Base-by-base conservation (phyloP, 2,797 vertebrate genomes). In the Strix occidentalis region DNA sequence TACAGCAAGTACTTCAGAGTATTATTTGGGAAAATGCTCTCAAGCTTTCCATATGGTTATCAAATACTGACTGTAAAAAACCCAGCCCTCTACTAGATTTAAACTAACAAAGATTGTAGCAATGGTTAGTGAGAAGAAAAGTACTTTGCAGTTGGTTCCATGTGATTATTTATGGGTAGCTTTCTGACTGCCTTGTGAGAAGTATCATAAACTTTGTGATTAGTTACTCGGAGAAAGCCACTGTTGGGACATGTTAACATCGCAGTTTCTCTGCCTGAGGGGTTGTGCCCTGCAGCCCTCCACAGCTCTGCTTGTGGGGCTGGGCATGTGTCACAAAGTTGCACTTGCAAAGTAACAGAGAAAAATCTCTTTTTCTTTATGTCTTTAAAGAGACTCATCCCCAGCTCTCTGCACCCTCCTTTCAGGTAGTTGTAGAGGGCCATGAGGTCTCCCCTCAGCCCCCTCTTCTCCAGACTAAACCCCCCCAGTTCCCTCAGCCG, bases 181-280 rank as follows among this genome's bases (percentile, higher is more conserved):
- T 86, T 84, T 81, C 51, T 72, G 92, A 54, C 33, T 0, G 0
- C 39, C n/a, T 71, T 11, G 25, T 65, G 3, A 84, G 45, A 53
- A 79, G 33, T 9, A 5, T 21, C 82, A 58, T 74, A 31, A 87
- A 58, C 13, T 65, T 9, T 28, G 66, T 37, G 58, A 26, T 60
- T 28, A 56, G 79, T 91, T 54, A 25, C 75, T 29, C 18, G 41
- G 65, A 70, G 48, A 60, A 91, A 93, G 43, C 31, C 12, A 2
- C 56, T 9, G 35, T 0, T 28, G 56, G 57, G 50, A 16, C 14
- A 1, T 0, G 16, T 9, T 25, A 10, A 11, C 4, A 0, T 5
- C 3, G 39, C 2, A 4, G 33, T 28, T 71, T 10, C 72, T 74
- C 33, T 60, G 69, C 64, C 28, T 8, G 18, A 31, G 20, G 51